Evolutionary conservation across 2,797 vertebrate genomes (phyloP).

Genomic region (Carduelis carduelis): DNA sequence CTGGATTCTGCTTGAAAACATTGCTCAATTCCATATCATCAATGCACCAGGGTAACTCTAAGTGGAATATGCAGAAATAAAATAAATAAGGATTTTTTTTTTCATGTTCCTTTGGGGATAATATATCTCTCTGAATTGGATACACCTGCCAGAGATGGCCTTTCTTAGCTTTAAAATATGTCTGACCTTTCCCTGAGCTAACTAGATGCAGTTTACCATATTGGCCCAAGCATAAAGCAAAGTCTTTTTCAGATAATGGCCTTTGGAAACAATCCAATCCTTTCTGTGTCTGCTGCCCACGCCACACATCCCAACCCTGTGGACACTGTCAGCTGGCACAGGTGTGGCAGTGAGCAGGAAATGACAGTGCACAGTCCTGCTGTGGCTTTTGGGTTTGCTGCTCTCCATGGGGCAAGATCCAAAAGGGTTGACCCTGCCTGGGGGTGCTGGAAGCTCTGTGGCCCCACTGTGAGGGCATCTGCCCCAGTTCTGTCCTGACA

Average conservation of each 20-base stretch:
- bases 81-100: conserved; percentile 21
- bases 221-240: conserved; percentile 8
- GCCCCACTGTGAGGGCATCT: neutral
- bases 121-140: conserved; percentile 46
- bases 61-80: conserved; percentile 36
- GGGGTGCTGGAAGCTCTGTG: neutral
- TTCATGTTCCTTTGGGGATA: neutral
- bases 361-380: rapidly evolving
- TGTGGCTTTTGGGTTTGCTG: neutral
- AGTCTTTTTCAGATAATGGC: neutral
- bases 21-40: neutral
- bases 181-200: conserved; percentile 59
- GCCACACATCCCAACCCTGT: neutral
- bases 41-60: neutral
- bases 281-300: neutral
- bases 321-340: neutral
- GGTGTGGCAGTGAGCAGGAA: neutral
- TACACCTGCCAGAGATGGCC: conserved; percentile 42
- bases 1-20: neutral
- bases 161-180: conserved; percentile 54
- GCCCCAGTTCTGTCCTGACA: neutral
- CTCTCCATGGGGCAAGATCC: neutral
- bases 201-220: conserved; percentile 40
- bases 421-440: rapidly evolving
- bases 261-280: neutral